Conservation (phyloP, 64 coral and sea anemone species). For the Astreopora myriophthalma region DNA sequence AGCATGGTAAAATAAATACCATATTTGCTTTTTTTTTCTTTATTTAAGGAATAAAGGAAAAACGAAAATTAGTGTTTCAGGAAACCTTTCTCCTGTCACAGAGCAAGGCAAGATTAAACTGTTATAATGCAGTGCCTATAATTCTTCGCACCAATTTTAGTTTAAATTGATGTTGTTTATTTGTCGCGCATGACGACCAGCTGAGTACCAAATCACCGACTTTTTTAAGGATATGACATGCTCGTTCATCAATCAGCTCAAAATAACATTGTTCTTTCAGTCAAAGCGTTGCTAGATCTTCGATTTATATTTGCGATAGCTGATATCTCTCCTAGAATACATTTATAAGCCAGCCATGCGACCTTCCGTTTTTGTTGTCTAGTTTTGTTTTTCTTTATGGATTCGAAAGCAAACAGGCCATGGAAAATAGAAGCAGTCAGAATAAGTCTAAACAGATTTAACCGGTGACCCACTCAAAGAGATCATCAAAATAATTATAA, state of each 20-base stretch:
- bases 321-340: background rate
- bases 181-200: background rate
- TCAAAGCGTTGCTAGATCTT: background rate
- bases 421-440: background rate
- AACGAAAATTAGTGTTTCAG: background rate
- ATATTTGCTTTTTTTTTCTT: too few relatives aligned
- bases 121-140: background rate
- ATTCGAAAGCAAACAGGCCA: background rate
- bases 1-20: background rate
- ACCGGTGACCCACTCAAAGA: background rate
- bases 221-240: background rate
- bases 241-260: background rate
- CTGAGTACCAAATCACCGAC: background rate
- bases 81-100: background rate
- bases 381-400: background rate
- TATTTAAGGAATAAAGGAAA: too few relatives aligned
- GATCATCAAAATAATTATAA: background rate
- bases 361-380: background rate
- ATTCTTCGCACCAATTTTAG: background rate
- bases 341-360: background rate
- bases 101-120: background rate
- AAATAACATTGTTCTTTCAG: background rate
- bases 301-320: background rate
- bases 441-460: background rate
- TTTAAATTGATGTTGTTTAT: background rate